These are phyloP conservation scores for Acronicta leporina DNA, from an alignment of 2,888 invertebrate genomes.

Conservation along the genomic window DNA sequence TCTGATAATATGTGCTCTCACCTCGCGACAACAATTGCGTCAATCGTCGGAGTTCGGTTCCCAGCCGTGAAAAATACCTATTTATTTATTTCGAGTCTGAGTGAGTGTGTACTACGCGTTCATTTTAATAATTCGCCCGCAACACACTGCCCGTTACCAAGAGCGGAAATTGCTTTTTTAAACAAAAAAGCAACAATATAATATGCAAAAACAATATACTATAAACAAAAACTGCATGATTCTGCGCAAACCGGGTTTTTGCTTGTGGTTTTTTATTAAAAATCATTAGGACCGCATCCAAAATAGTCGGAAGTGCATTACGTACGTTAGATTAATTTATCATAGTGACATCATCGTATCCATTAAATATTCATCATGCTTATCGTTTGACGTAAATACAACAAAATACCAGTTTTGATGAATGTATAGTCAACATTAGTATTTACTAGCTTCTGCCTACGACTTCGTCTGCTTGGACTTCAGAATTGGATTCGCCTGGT, in stretches of 20 bases:
- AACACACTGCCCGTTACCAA: too few relatives aligned
- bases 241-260: not conserved
- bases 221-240: conserved; percentile 2
- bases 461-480: too few relatives aligned
- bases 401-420: conserved; percentile 8
- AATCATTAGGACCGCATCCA: conserved; percentile 6
- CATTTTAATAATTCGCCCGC: too few relatives aligned
- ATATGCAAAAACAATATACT: not conserved
- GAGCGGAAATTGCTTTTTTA: too few relatives aligned
- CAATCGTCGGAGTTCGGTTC: too few relatives aligned
- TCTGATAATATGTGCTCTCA: too few relatives aligned
- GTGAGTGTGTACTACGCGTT: too few relatives aligned
- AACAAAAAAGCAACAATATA: not conserved
- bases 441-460: too few relatives aligned
- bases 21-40: too few relatives aligned
- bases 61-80: too few relatives aligned
- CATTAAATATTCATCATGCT: conserved; percentile 35
- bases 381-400: conserved; percentile 16
- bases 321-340: conserved; percentile 1
- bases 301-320: conserved; percentile 20
- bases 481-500: too few relatives aligned
- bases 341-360: conserved; percentile 12
- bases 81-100: too few relatives aligned
- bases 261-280: not conserved
- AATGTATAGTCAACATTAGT: conserved; percentile 1